Evolutionary conservation across 2,888 invertebrate species (phyloP).

Genomic region (Helobdella robusta): DNA sequence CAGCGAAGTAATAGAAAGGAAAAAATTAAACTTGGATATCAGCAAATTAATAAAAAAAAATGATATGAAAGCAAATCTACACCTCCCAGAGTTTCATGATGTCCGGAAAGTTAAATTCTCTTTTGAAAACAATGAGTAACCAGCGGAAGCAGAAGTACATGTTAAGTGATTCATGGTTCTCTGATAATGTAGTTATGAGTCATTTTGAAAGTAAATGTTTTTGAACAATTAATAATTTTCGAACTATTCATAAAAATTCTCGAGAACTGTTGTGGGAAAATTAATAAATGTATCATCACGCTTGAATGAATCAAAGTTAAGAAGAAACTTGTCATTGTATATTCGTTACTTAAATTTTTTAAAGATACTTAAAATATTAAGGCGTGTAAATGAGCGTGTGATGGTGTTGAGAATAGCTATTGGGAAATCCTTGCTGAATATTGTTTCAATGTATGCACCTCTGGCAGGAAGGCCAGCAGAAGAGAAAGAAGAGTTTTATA

Average conservation of each 20-base stretch:
- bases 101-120: conserved; percentile 76
- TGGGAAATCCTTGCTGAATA: neutral
- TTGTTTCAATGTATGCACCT: neutral
- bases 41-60: neutral
- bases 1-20: neutral
- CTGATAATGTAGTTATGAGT: too few relatives aligned
- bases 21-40: neutral
- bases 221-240: too few relatives aligned
- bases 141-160: conserved; percentile 99
- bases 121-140: conserved; percentile 87
- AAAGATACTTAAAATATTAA: too few relatives aligned
- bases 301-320: too few relatives aligned
- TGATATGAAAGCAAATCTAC: neutral
- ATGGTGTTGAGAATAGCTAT: neutral
- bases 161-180: conserved; percentile 75
- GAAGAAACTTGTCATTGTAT: too few relatives aligned
- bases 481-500: neutral
- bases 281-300: too few relatives aligned
- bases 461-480: neutral
- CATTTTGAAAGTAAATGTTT: too few relatives aligned
- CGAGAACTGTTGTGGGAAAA: too few relatives aligned
- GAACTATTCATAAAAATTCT: too few relatives aligned
- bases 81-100: conserved; percentile 90
- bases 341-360: too few relatives aligned
- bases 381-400: neutral